Base-by-base conservation (phyloP, 2,113 vertebrate species). In the Brachyhypopomus gauderio region DNA sequence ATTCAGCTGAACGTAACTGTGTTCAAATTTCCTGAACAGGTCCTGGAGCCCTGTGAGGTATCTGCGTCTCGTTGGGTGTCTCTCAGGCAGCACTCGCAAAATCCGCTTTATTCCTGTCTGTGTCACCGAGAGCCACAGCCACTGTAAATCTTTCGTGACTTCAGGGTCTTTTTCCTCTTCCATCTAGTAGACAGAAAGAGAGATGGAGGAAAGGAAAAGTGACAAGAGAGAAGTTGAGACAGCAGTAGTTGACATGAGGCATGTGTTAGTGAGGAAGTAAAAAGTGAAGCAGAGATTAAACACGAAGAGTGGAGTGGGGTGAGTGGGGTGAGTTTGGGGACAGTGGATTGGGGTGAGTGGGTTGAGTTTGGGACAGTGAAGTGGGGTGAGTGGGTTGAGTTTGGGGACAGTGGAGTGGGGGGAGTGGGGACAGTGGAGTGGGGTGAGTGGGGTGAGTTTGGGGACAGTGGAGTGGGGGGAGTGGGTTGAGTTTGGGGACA, bases 111-210 rank as follows among this genome's bases (percentile, higher is more conserved):
- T 87, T 0, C 92, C 86, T 3, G 92, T 91, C 69, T 92, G 91
- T 84, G 94, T 95, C 81, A 95, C 79, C 3, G 89, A 89, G 81
- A 95, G 92, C 96, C 96, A 97, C 87, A 97, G 88, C 64, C 93
- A 92, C 75, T 93, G 92, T 76, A 97, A 93, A 4, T 94, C 85
- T 7, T 75, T 78, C 0, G 86, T 86, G 85, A 93, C 90, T 0
- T 88, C 89, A 83, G 93, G 85, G 0, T 1, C 89, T 36, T 89
- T 70, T 14, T 87, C 75, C 14, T 41, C 75, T 16, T 41, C 79
- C 63, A 81, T 86, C 86, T 19, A 5, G 22, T 52, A 14, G 1
- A 8, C 19, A 66, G 5, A 25, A 14, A 11, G 0, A 75, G 36
- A n/a, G 27, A 67, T 11, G 70, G 20, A 30, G 17, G 23, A 36